Base-by-base conservation (phyloP, 2,797 vertebrate genomes). In the Centroberyx gerrardi region DNA sequence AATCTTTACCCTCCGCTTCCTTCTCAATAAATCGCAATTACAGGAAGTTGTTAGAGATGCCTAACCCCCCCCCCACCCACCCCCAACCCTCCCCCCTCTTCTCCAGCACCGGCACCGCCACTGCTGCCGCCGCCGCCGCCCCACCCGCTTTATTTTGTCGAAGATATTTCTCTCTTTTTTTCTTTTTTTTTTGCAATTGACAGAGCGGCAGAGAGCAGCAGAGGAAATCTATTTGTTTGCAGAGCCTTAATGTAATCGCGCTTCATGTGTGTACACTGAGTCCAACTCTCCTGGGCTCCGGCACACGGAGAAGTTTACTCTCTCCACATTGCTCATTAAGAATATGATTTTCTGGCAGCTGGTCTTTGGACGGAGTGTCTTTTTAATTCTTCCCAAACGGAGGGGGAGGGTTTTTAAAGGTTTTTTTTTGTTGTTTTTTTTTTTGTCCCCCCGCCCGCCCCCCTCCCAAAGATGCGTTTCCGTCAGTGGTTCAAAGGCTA, bases 1-100 rank as follows among this genome's bases (percentile, higher is more conserved):
- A 98, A 98, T 98, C 96, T 97, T 97, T 97, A 96, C 96, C 96
- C 96, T 97, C 96, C 95, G 96, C 97, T 98, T 97, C 96, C 96
- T 95, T 97, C 96, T 98, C 97, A 98, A 98, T 98, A 98, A 98
- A 98, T 98, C 92, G 95, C 97, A 99, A 99, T 99, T 99, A 98
- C 97, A 98, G 97, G 97, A 98, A 98, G 97, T 99, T 97, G 96
- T 97, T 97, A 96, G 95, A 96, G 96, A 96, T 96, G 96, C 96
- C 96, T 96, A 96, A 82, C 83, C 88, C 69, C 82, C 76, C 60
- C 8, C 17, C 31, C 33, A 1, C 56, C 31, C 31, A 13, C 55
- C 12, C 12, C 22, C 1, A 1, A 22, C 22, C 22, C 22, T 22
- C 22, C 22, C 22, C 22, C 22, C 22, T 22, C 22, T 22, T 22